These are phyloP conservation scores for Omphaloscelis lunosa DNA, from an alignment of 2,888 invertebrate genomes.

Conservation along the genomic window DNA sequence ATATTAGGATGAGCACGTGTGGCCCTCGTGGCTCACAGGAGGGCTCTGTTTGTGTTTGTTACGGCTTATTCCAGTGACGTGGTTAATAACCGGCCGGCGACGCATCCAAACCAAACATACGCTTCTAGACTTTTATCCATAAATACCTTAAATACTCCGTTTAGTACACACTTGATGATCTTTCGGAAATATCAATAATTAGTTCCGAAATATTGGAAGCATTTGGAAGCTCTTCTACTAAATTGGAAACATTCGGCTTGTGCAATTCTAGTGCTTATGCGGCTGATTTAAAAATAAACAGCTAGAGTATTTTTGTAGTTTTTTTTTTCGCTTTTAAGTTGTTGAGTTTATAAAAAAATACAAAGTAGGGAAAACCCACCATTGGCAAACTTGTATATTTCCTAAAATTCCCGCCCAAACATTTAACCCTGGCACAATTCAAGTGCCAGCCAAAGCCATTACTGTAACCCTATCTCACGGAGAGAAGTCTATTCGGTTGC, in stretches of 20 bases:
- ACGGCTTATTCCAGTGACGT: slow-evolving; percentile 84
- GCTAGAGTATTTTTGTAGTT: neutral
- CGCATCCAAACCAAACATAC: slow-evolving; percentile 81
- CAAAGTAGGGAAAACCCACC: neutral
- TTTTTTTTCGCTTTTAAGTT: neutral
- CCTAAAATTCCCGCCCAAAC: slow-evolving; percentile 32
- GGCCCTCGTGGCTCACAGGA: slow-evolving; percentile 59
- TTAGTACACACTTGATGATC: slow-evolving; percentile 26
- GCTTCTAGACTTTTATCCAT: slow-evolving; percentile 53
- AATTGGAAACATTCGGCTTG: neutral
- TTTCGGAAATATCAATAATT: slow-evolving; percentile 7
- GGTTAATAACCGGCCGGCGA: slow-evolving; percentile 64
- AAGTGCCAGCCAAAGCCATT: slow-evolving; percentile 52
- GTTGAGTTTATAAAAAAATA: neutral
- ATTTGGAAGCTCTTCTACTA: slow-evolving; percentile 10
- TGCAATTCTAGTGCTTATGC: neutral
- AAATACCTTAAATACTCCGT: slow-evolving; percentile 44
- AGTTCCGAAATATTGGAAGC: slow-evolving; percentile 4
- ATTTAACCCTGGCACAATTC: slow-evolving; percentile 50
- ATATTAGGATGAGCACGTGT: slow-evolving; percentile 62
- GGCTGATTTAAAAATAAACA: neutral
- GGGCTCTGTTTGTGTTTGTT: slow-evolving; percentile 75
- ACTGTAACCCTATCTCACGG: slow-evolving; percentile 58
- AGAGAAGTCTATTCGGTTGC: slow-evolving; percentile 47
- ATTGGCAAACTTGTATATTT: slow-evolving; percentile 23